Evolutionary conservation across 2,113 vertebrate species (phyloP).

Genomic region (Sula dactylatra): DNA sequence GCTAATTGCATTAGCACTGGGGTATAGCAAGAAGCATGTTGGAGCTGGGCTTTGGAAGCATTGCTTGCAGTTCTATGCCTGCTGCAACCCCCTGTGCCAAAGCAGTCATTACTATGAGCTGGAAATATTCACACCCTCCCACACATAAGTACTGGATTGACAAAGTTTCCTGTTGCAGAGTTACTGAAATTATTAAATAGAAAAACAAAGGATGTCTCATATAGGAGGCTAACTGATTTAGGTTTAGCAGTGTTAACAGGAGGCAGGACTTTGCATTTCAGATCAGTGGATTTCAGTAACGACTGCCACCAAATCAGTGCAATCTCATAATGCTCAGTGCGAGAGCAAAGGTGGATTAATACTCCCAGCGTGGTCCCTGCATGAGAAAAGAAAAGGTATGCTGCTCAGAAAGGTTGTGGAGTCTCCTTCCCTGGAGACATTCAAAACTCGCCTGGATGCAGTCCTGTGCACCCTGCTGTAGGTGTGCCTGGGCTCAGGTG

Average conservation of each 20-base stretch:
- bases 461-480: too few relatives aligned
- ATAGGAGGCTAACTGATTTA: not conserved
- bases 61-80: not conserved
- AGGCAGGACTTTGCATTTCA: not conserved
- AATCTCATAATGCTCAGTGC: not conserved
- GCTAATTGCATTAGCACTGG: not conserved
- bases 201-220: constrained; percentile 31
- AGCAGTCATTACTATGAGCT: constrained; percentile 44
- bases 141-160: constrained; percentile 18
- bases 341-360: not conserved
- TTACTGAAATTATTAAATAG: constrained; percentile 57
- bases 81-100: constrained; percentile 26
- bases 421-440: too few relatives aligned
- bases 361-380: too few relatives aligned
- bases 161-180: constrained; percentile 50
- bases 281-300: not conserved
- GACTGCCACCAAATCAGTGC: not conserved
- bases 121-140: constrained; percentile 65
- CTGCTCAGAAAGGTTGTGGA: too few relatives aligned
- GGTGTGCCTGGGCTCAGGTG: too few relatives aligned
- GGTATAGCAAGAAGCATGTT: not conserved
- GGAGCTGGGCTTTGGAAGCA: not conserved
- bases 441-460: too few relatives aligned
- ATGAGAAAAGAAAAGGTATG: not conserved
- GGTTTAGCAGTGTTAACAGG: not conserved